Percentiles rank a stretch among this genome's conserved stretches.
These are phyloP conservation scores for Orchestia grillus DNA, from an alignment of 1,140 invertebrate genomes.

Conservation along the genomic window DNA sequence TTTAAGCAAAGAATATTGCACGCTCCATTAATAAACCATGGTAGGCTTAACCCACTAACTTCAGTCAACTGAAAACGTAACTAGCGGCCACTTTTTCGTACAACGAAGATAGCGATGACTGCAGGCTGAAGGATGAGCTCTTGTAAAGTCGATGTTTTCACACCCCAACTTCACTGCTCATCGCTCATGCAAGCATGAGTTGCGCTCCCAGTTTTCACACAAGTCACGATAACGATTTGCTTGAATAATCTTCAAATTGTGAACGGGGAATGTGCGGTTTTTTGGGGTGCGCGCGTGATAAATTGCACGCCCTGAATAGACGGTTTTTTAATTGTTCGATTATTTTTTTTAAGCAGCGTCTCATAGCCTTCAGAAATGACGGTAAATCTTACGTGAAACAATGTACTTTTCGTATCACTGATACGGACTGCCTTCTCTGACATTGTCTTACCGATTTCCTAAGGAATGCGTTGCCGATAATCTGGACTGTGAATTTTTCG, in stretches of 20 bases:
- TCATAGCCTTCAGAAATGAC: no score
- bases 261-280: background rate
- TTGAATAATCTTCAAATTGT: background rate
- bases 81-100: background rate
- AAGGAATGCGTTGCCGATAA: no score
- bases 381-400: no score
- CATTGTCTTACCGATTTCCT: no score
- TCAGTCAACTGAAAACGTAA: background rate
- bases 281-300: no score
- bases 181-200: background rate
- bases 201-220: background rate
- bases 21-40: background rate
- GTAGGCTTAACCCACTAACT: background rate
- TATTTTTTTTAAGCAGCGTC: no score
- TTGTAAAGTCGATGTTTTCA: background rate
- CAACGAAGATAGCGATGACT: background rate
- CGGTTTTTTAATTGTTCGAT: no score
- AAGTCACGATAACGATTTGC: background rate
- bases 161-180: background rate
- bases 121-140: background rate
- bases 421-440: no score
- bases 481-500: no score
- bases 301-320: no score
- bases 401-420: no score
- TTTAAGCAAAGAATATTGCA: background rate